Conservation (phyloP, 92 coral and sea anemone genomes). For the Bergia sp. region DNA sequence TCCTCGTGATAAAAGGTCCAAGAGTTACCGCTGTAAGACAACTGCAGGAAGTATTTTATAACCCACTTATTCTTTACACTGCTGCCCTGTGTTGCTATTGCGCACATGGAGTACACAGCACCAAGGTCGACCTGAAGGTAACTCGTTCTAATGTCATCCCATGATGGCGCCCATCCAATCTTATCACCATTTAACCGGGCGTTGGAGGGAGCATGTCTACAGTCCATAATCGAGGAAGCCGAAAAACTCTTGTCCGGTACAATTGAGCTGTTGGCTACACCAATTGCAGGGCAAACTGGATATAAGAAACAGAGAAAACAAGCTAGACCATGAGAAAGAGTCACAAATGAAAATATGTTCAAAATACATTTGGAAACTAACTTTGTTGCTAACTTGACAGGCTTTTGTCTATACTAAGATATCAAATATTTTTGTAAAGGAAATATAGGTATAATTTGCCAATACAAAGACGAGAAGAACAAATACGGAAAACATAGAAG, state of each 20-base stretch:
- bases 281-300: neutral
- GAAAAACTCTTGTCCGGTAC: slow-evolving; percentile 2
- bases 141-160: neutral
- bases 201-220: neutral
- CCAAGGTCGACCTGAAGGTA: neutral
- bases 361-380: no score
- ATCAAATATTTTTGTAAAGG: neutral
- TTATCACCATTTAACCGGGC: neutral
- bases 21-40: neutral
- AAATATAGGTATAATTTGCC: neutral
- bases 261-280: neutral
- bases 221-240: neutral
- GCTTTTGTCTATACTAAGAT: neutral
- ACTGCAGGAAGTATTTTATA: neutral
- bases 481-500: neutral
- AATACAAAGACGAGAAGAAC: neutral
- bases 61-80: neutral
- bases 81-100: neutral
- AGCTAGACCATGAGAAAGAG: no score
- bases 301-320: no score
- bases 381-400: no score
- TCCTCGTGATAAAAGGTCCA: neutral
- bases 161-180: neutral
- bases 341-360: no score
- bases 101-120: neutral